Base-by-base conservation (phyloP, 1,140 invertebrate species). In the Drosophila oshimai region DNA sequence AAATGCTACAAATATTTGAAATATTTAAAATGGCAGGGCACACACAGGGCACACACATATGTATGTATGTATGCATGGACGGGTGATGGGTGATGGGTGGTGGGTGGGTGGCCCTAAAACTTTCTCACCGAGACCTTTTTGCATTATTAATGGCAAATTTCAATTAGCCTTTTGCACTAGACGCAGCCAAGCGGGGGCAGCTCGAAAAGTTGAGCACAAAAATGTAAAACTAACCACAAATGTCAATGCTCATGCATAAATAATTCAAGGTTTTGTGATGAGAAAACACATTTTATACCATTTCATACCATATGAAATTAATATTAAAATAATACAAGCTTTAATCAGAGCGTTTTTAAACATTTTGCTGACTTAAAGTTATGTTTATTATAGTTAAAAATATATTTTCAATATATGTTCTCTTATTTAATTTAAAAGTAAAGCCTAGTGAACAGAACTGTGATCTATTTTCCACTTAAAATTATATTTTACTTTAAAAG, bases 1-100 rank as follows among this genome's bases (percentile, higher is more conserved):
- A 84, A 86, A 86, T 86, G 80, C 86, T 86, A 80, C 80, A 86
- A 86, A 86, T 86, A 86, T 86, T 86, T 86, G 50, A 86, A 86
- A 86, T 86, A 86, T 86, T 86, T 86, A 75, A 86, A 86, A 86
- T 86, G 78, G 65, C 76, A 74, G 70, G 70, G 54, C 74, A 83
- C 58, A 83, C 69, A 76, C 58, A 42, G 17, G 68, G 2, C 22
- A 57, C 44, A 36, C 12, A 36, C 18, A 34, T 26, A 22, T 10
- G 22, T 36, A 3, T 34, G 39, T 9, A 15, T 47, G 74, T 67
- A 57, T 74, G 71, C 9, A 10, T n/a, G 9, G 6, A 9, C 6
- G n/a, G n/a, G n/a, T n/a, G n/a, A 6, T 17, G 18, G 7, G 10
- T 36, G 6, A 18, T 24, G 15, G 45, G 61, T 62, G 57, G 54